Base-by-base conservation (phyloP, 1,140 invertebrate species). In the Matsumurasca onukii region DNA sequence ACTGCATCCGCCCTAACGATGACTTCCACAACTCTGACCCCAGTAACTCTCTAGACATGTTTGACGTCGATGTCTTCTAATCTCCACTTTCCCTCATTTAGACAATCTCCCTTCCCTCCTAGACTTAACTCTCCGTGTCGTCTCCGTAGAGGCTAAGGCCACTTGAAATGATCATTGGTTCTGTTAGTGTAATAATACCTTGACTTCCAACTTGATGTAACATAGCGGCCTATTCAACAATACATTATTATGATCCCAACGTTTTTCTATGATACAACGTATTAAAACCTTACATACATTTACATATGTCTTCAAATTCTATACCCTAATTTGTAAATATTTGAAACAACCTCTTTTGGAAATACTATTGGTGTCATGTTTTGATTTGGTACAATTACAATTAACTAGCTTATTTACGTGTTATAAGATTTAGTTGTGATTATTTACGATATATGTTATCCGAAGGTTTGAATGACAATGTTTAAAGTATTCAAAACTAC, bases 11-110 rank as follows among this genome's bases (percentile, higher is more conserved):
- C 27, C 68, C 68, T 15, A 69, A 69, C 31, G 75, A 78, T 31
- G 75, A 73, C 29, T 78, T 80, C 49, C 78, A 81, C 25, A 75
- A 80, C 52, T 78, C 78, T 68, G 76, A 80, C 62, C 75, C 76
- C 9, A 76, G 66, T 27, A 74, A 73, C 30, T 73, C 72, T 1
- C 69, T 77, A 24, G 76, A 77, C 59, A 77, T 77, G 76, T 77
- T 77, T 52, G 76, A 76, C 55, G 75, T 77, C 12, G 75, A 77
- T 63, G 70, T 74, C 15, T 75, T 77, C 63, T 77, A 67, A 72
- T 49, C 63, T 52, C 17, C 17, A 17, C 34, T 39, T 5, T 17
- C 34, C 17, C 34, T 17, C 5, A 5, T 17, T 5, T 39, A 39
- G 34, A 39, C 34, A 39, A 39, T 39, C 34, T 17, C 17, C 17